Evolutionary conservation across 2,888 invertebrate genomes (phyloP), one percentile per base, ranked within the genome.

Genomic region (Linyphia triangularis): DNA sequence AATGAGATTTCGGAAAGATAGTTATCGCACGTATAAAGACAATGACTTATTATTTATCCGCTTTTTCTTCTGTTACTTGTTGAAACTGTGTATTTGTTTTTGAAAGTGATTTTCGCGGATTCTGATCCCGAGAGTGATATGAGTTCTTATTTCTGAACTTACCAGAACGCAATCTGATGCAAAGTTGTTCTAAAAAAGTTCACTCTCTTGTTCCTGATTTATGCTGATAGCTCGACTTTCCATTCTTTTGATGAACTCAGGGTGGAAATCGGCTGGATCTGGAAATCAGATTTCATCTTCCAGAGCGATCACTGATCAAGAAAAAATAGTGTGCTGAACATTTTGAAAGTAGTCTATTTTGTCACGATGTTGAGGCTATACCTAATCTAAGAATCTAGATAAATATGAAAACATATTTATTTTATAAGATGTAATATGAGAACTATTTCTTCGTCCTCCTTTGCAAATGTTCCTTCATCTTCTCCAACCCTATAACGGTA

Each of bases 61-160:
- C 40, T 40, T 51, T 51, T 51, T 51, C 33, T 33, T n/a, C 67
- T 33, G 67, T 67, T 33, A 33, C 33, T 30, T 33, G 67, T 33
- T 67, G 67, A 16, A 33, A 22, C 67, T 33, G n/a, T 67, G 9
- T 67, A 33, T 67, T 67, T 51, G 51, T 51, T 51, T 51, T 51
- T 67, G 67, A 67, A 67, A 33, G n/a, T 7, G n/a, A 33, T 33
- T 67, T 67, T 67, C 33, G 9, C 33, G 19, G 33, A 9, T 33
- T 33, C 30, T 33, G 33, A 67, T 19, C 22, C 67, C 33, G 33
- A 67, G n/a, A 33, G 5, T n/a, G 67, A 16, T 67, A 30, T 9
- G 67, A 33, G n/a, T n/a, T 30, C 30, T 22, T 67, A 30, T 67
- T 67, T 67, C 67, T 67, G 67, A 67, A 67, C 67, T 16, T n/a